These are phyloP conservation scores for Protobothrops flavoviridis DNA, from an alignment of 2,113 vertebrate genomes.

Conservation along the genomic window DNA sequence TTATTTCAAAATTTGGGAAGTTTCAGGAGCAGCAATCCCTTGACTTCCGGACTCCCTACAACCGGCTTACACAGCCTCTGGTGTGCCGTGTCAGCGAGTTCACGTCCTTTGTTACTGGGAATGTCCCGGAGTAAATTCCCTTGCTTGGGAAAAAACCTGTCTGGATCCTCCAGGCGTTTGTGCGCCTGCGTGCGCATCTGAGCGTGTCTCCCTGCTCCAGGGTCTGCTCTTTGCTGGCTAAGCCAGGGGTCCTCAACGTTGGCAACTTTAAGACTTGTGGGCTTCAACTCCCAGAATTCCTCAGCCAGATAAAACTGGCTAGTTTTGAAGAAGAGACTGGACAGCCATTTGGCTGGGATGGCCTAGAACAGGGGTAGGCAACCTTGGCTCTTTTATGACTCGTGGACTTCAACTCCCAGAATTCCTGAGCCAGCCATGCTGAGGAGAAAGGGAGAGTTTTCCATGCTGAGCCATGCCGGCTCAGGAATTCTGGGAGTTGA, in stretches of 20 bases:
- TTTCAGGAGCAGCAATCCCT: not conserved
- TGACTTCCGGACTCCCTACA: not conserved
- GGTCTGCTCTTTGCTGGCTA: not conserved
- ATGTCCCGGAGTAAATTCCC: not conserved
- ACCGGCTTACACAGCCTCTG: rapidly evolving
- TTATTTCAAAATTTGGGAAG: not conserved
- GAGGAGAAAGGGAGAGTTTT: too few relatives aligned
- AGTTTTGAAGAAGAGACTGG: too few relatives aligned
- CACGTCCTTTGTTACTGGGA: not conserved
- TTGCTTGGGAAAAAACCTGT: not conserved
- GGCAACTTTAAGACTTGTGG: too few relatives aligned
- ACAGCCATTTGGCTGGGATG: too few relatives aligned
- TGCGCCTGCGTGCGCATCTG: rapidly evolving
- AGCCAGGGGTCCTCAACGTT: not conserved
- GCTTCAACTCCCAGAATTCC: too few relatives aligned
- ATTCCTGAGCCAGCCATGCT: too few relatives aligned
- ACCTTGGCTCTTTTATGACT: too few relatives aligned
- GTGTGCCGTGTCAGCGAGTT: not conserved
- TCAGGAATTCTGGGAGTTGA: too few relatives aligned
- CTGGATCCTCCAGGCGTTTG: not conserved
- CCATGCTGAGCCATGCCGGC: too few relatives aligned
- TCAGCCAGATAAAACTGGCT: too few relatives aligned
- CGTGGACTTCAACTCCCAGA: too few relatives aligned
- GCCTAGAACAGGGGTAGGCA: too few relatives aligned
- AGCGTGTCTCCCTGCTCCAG: not conserved